Base-by-base conservation (phyloP, 2,888 invertebrate genomes). In the Cremastinae sp. region DNA sequence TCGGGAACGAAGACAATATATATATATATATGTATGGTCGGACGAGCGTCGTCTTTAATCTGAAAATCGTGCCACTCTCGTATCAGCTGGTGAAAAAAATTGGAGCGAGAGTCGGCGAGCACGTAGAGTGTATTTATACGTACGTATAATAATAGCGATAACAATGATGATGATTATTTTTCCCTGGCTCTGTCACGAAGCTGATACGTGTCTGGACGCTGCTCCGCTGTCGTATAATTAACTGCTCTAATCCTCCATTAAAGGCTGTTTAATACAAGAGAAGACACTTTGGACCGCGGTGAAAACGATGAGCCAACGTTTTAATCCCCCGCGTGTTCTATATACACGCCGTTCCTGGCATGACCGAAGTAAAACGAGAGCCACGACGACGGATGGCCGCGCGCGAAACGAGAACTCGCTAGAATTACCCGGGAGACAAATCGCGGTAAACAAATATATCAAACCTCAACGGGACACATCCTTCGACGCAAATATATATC, bases 251-350 rank as follows among this genome's bases (percentile, higher is more conserved):
- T 73, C 72, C 65, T 49, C 38, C 58, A 73, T 73, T 73, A 73
- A 65, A 73, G 58, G 53, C 51, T 43, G 58, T 58, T 65, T 58
- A 65, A 73, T 65, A 51, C 54, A 53, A 58, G 65, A 18, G 58
- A 53, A 53, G 72, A 65, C 56, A 56, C 58, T 43, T 51, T 53
- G 51, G 34, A 59, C 58, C 20, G n/a, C n/a, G 58, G 43, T 59
- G 43, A 43, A 51, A 58, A 58, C 22, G 58, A 36, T 14, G 51
- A 14, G 34, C 5, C 41, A 45, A 73, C 43, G 65, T 22, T 73
- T 73, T 73, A 73, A 73, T 73, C 72, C 58, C 58, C 53, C 56
- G 36, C n/a, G n/a, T n/a, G n/a, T 38, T 54, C 43, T 36, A 34
- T 12, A 16, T n/a, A n/a, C n/a, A n/a, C n/a, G n/a, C n/a, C n/a